Percentiles rank a stretch among this genome's conserved stretches.
Evolutionary conservation across 2,888 invertebrate species (phyloP).

Genomic region (Metellina segmentata): DNA sequence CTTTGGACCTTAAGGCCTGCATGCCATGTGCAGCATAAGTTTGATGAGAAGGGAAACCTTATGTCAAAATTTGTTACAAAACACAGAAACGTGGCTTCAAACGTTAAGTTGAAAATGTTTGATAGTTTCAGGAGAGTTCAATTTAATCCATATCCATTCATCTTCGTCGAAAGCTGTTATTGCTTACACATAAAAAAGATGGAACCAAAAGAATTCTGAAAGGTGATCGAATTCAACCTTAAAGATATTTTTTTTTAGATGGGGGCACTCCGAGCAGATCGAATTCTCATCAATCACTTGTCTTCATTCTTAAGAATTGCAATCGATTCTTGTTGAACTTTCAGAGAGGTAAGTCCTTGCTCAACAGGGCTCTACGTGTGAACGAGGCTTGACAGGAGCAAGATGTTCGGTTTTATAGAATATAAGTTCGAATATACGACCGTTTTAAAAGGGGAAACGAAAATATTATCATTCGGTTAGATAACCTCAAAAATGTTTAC

Average conservation of each 20-base stretch:
- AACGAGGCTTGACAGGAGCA: neutral
- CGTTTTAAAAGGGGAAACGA: neutral
- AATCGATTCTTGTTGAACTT: neutral
- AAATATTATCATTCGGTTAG: neutral
- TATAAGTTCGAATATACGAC: neutral
- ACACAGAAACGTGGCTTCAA: neutral
- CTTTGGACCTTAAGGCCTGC: too few species aligned
- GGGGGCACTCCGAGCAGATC: conserved; percentile 5
- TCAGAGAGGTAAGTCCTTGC: neutral
- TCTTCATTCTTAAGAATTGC: neutral
- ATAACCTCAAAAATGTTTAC: too few species aligned
- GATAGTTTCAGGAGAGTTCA: neutral
- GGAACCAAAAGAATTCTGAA: neutral
- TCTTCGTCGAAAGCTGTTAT: neutral
- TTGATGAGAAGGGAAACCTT: too few species aligned
- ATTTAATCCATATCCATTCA: neutral
- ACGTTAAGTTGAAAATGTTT: neutral
- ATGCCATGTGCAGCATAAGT: too few species aligned
- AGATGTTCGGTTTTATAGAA: neutral
- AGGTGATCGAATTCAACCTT: neutral
- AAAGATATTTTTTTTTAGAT: neutral
- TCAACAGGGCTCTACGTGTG: neutral
- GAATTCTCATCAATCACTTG: conserved; percentile 8
- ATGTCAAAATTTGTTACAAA: neutral
- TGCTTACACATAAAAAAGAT: neutral